Evolutionary conservation across 2,113 vertebrate genomes (phyloP), one percentile per base, ranked within the genome.

Genomic region (Bos javanicus): DNA sequence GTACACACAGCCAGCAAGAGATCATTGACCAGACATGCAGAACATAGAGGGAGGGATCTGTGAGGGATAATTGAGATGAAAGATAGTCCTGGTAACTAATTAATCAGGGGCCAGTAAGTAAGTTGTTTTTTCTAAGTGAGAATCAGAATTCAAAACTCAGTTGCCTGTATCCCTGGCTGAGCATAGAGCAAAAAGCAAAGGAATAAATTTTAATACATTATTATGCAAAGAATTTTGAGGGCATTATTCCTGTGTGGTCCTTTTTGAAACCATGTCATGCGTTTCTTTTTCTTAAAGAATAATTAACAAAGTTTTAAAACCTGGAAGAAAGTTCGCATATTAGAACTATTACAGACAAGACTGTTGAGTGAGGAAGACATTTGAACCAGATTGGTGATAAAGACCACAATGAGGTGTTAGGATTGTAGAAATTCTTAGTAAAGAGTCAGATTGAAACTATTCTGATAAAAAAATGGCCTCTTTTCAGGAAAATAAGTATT

Each of bases 221-320:
- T 56, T 60, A 26, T 80, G 64, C 43, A 87, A 90, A 84, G 26
- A 71, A 88, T 74, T 95, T 74, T 95, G 50, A 97, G 94, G 54
- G 26, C 8, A 48, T 87, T 93, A 84, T 92, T 87, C 46, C 60
- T 52, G 57, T 43, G n/a, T 83, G 71, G 64, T 39, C n/a, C n/a
- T 30, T 90, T 96, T 93, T 57, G 62, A 95, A 96, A 57, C 52
- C 13, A 46, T 46, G 28, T 82, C 25, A 94, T 71, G 14, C 5
- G 48, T 67, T n/a, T 76, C 64, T 39, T 87, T 28, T 96, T 95
- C 64, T 48, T 87, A 90, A 90, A 82, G n/a, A 92, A 59, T 96
- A 60, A 90, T 81, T 89, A 48, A 48, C 15, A 59, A 60, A 83
- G 90, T 67, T 92, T 46, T 83, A n/a, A 21, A 83, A 95, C 64